These are phyloP conservation scores for Eptatretus burgeri DNA, from an alignment of 2,113 vertebrate species.

Conservation along the genomic window DNA sequence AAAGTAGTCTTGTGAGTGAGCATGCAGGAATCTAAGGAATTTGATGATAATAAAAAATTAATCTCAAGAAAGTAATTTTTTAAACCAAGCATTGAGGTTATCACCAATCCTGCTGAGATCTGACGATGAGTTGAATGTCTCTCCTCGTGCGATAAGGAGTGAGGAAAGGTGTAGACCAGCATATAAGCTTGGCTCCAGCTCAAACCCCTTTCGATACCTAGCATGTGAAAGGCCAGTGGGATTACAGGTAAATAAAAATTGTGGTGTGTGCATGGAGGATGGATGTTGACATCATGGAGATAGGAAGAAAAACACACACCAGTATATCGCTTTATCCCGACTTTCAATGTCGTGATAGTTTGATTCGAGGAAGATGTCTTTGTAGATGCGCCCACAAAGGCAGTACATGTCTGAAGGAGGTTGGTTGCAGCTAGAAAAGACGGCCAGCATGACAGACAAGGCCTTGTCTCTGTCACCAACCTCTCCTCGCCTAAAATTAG, in stretches of 20 bases:
- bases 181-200: conserved; percentile 40
- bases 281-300: conserved; percentile 9
- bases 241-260: accelerated
- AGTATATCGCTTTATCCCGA: conserved; percentile 34
- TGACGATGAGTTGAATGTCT: conserved; percentile 32
- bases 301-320: conserved; percentile 19
- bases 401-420: conserved; percentile 45
- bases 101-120: conserved; percentile 50
- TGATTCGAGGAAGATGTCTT: conserved; percentile 52
- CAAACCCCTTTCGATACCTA: conserved; percentile 56
- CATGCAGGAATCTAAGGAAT: no score
- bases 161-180: conserved; percentile 43
- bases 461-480: conserved; percentile 43
- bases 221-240: conserved; percentile 8
- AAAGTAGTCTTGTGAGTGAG: no score
- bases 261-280: accelerated
- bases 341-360: conserved; percentile 20
- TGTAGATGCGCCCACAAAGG: conserved; percentile 60
- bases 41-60: no score
- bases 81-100: no score
- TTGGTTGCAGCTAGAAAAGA: conserved; percentile 18
- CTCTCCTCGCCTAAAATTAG: not conserved
- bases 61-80: no score
- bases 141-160: conserved; percentile 38
- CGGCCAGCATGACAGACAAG: conserved; percentile 27